Evolutionary conservation across 1,140 invertebrate genomes (phyloP).

Genomic region (Brachionus calyciflorus): DNA sequence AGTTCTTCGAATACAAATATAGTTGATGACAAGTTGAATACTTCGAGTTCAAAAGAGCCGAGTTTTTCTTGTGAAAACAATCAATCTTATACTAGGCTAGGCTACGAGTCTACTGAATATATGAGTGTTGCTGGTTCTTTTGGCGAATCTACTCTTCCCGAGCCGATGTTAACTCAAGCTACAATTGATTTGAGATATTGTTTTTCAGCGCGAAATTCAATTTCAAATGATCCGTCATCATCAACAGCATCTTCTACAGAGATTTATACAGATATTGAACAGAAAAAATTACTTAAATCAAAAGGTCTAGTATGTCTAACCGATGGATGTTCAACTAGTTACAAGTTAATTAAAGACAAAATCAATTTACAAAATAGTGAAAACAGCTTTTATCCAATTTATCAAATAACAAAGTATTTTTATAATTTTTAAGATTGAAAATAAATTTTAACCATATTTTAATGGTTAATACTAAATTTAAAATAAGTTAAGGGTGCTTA

Average conservation of each 20-base stretch:
- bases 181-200: constrained; percentile 17
- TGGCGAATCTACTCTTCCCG: not conserved
- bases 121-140: constrained; percentile 19
- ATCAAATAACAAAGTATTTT: constrained; percentile 9
- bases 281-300: constrained; percentile 12
- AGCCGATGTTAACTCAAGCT: not conserved
- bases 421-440: too few relatives aligned
- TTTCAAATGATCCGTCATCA: not conserved
- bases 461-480: too few relatives aligned
- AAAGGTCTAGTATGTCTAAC: constrained; percentile 39
- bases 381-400: not conserved
- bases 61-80: constrained; percentile 2
- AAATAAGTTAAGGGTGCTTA: too few relatives aligned
- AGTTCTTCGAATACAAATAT: not conserved
- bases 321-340: constrained; percentile 39
- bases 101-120: constrained; percentile 25
- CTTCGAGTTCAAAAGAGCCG: constrained; percentile 7
- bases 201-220: constrained; percentile 23
- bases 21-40: not conserved
- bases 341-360: constrained; percentile 11
- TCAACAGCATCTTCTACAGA: constrained; percentile 7
- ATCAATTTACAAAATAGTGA: not conserved
- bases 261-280: constrained; percentile 21
- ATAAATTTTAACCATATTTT: too few relatives aligned
- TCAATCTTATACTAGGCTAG: constrained; percentile 15